These are phyloP conservation scores for Channa striata DNA, from an alignment of 2,797 vertebrate genomes.

Conservation along the genomic window DNA sequence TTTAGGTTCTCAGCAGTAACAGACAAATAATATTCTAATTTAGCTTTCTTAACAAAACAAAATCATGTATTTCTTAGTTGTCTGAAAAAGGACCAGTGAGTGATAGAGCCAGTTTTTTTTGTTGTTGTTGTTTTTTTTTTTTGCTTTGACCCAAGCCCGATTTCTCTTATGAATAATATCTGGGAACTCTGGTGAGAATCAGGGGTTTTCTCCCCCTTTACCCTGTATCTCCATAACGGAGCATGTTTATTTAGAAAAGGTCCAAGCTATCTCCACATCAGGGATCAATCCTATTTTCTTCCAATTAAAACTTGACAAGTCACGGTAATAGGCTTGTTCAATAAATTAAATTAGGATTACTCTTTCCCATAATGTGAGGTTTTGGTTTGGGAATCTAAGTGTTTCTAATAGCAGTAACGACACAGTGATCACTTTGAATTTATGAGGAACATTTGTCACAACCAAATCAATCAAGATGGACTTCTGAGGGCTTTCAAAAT, in stretches of 20 bases:
- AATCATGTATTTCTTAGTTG: neutral
- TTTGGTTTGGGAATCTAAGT: too few relatives aligned
- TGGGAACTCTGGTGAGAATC: too few relatives aligned
- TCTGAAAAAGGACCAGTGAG: neutral
- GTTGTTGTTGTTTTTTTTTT: too few relatives aligned
- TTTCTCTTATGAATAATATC: neutral
- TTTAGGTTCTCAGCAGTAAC: neutral
- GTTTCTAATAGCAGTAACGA: too few relatives aligned
- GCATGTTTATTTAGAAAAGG: too few relatives aligned
- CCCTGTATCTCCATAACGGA: too few relatives aligned
- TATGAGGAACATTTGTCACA: slow-evolving; percentile 2
- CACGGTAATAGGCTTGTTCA: neutral
- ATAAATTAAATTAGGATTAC: neutral
- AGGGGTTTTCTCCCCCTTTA: too few relatives aligned
- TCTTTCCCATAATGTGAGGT: neutral
- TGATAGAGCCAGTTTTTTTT: neutral
- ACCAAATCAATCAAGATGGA: slow-evolving; percentile 7
- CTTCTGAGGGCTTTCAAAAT: slow-evolving; percentile 1
- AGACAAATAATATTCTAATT: slow-evolving; percentile 3
- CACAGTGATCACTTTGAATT: too few relatives aligned
- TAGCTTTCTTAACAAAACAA: neutral
- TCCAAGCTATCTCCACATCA: too few relatives aligned
- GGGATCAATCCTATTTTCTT: too few relatives aligned
- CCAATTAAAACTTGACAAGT: too few relatives aligned
- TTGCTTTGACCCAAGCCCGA: neutral